phyloP scores from a whole-genome alignment of 2,113 vertebrate genomes.

The Ailurus styani region DNA sequence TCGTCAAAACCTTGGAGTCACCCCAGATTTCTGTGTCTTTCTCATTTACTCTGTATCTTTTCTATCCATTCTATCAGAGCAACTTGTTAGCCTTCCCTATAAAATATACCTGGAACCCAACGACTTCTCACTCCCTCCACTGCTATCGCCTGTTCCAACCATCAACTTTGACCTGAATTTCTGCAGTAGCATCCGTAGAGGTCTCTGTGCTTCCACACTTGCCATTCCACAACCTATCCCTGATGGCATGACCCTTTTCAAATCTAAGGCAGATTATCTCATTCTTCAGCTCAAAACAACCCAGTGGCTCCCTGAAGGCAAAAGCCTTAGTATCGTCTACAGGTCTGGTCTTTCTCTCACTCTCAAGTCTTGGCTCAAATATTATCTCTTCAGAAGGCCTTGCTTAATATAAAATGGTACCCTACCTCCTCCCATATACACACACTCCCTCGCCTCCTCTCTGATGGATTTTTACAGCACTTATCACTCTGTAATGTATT shows the following conservation, averaged over 20 bases:
- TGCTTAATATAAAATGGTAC: not conserved
- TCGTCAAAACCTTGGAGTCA: not conserved
- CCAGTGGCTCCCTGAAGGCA: not conserved
- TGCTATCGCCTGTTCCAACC: not conserved
- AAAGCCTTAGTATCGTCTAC: not conserved
- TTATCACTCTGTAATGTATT: not conserved
- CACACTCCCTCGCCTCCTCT: not conserved
- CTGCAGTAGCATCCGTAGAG: not conserved
- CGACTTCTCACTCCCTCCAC: not conserved
- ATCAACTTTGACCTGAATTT: too few relatives aligned
- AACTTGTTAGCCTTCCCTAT: not conserved
- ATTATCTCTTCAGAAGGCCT: not conserved
- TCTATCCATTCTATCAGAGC: not conserved
- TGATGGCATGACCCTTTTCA: not conserved
- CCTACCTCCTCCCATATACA: not conserved
- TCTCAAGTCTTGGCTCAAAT: not conserved
- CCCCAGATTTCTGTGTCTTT: not conserved
- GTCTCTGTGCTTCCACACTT: not conserved
- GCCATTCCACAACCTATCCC: not conserved
- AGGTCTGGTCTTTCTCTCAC: not conserved
- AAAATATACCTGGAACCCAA: not conserved
- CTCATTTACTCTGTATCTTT: not conserved
- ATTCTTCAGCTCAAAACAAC: not conserved
- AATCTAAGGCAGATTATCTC: not conserved
- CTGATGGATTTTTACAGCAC: not conserved